Conservation (phyloP, 2,888 invertebrate genomes). For the Tenthredo livida region DNA sequence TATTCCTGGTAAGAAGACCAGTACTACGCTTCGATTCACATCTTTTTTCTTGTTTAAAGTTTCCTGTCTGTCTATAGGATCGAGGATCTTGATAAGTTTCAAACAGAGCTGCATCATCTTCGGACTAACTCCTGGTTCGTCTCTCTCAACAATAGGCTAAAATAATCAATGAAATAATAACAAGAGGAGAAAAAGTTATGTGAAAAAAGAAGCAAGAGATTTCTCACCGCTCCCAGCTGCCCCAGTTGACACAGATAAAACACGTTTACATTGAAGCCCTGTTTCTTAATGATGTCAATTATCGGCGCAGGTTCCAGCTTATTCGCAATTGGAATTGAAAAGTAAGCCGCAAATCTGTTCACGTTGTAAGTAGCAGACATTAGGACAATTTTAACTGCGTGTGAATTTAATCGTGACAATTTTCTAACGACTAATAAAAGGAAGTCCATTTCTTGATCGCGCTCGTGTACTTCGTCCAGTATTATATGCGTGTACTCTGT, state of each 20-base stretch:
- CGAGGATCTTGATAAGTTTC: conserved; percentile 82
- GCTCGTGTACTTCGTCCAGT: conserved; percentile 96
- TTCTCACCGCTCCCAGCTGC: conserved; percentile 70
- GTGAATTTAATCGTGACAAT: conserved; percentile 85
- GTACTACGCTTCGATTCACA: conserved; percentile 82
- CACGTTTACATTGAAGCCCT: conserved; percentile 81
- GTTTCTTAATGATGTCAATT: conserved; percentile 80
- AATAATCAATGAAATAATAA: conserved; percentile 73
- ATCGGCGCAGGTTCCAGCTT: conserved; percentile 80
- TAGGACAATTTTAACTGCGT: conserved; percentile 86
- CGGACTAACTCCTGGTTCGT: conserved; percentile 83
- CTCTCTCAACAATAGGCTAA: conserved; percentile 81
- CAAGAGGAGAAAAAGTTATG: too few relatives aligned
- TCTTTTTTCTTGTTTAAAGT: conserved; percentile 77
- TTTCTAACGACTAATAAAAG: conserved; percentile 90
- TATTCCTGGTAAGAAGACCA: conserved; percentile 94
- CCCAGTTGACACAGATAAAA: conserved; percentile 82
- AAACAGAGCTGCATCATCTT: conserved; percentile 82
- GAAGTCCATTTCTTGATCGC: conserved; percentile 96
- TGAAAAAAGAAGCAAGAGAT: conserved; percentile 72
- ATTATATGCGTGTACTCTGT: conserved; percentile 92
- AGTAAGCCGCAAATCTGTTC: conserved; percentile 86
- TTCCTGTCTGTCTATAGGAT: conserved; percentile 79
- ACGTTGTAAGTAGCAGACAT: conserved; percentile 97
- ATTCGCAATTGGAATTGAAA: conserved; percentile 77